Evolutionary conservation across 2,888 invertebrate genomes (phyloP).

Genomic region (Heliconius erato): DNA sequence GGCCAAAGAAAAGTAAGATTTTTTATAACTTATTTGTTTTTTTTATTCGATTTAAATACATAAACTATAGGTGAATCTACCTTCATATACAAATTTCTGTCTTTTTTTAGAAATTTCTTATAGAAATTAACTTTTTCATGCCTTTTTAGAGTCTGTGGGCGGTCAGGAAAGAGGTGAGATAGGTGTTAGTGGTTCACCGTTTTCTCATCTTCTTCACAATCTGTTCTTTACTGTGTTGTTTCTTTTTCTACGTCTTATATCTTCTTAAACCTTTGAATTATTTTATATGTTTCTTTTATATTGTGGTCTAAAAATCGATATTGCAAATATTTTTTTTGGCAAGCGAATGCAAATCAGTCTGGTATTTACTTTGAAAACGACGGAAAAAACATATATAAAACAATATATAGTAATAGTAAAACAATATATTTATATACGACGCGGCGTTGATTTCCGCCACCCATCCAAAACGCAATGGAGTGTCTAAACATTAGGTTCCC

Average conservation of each 20-base stretch:
- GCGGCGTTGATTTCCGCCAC: no score
- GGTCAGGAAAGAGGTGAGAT: conserved; percentile 86
- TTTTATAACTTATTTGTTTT: neutral
- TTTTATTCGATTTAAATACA: neutral
- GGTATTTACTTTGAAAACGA: no score
- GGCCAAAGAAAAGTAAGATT: conserved; percentile 92
- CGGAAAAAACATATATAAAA: no score
- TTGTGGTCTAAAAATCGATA: neutral
- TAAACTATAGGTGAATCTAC: neutral
- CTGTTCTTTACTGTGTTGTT: conserved; percentile 64
- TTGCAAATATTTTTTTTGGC: neutral
- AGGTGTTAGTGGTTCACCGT: conserved; percentile 76
- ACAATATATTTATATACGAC: no score
- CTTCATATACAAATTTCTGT: conserved; percentile 40
- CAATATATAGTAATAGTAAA: no score
- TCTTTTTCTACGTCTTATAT: neutral
- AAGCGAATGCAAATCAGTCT: neutral
- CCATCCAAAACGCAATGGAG: no score
- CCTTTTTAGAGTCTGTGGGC: conserved; percentile 86
- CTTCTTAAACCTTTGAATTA: neutral
- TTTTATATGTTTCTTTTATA: neutral
- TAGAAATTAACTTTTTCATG: conserved; percentile 80
- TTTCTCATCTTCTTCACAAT: conserved; percentile 60
- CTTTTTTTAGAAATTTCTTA: conserved; percentile 47
- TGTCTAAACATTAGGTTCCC: no score